These are phyloP conservation scores for Timandra comae DNA, from an alignment of 2,888 invertebrate species.

Conservation along the genomic window DNA sequence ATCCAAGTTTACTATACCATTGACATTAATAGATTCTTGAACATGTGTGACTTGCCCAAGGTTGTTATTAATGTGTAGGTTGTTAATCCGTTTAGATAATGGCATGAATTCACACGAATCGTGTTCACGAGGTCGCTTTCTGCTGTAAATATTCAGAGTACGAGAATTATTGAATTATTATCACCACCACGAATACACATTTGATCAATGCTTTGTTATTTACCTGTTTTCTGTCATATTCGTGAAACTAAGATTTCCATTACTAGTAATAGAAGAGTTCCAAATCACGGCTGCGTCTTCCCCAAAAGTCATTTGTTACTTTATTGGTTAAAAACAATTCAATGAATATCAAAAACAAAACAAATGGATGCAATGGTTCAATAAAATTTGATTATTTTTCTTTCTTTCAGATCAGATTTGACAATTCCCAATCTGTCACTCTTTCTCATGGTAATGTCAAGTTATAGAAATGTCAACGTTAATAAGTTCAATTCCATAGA, in stretches of 20 bases:
- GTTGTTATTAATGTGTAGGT: slow-evolving; percentile 86
- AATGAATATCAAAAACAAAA: neutral
- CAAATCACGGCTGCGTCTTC: slow-evolving; percentile 41
- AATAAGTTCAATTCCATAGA: too few relatives aligned
- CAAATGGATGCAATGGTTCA: slow-evolving; percentile 3
- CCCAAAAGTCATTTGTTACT: slow-evolving; percentile 56
- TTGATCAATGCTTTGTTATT: slow-evolving; percentile 2
- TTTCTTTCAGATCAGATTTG: too few relatives aligned
- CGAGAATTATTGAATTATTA: too few relatives aligned
- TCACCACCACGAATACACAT: too few relatives aligned
- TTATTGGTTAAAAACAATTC: too few relatives aligned
- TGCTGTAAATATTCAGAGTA: too few relatives aligned
- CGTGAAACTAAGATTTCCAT: slow-evolving; percentile 50
- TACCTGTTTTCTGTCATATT: slow-evolving; percentile 72
- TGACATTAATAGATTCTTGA: slow-evolving; percentile 48
- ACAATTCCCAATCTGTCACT: too few relatives aligned
- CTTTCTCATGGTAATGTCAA: too few relatives aligned
- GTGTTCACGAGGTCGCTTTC: slow-evolving; percentile 87
- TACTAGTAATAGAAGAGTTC: slow-evolving; percentile 45
- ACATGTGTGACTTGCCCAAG: slow-evolving; percentile 35
- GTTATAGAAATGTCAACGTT: too few relatives aligned
- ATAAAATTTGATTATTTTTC: too few relatives aligned
- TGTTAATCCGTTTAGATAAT: slow-evolving; percentile 92
- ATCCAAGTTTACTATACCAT: slow-evolving; percentile 39
- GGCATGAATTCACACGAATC: slow-evolving; percentile 90